Percentiles rank a stretch among this genome's conserved stretches.
phyloP scores from a whole-genome alignment of 2,888 invertebrate species.

The Caenorhabditis sp. region DNA sequence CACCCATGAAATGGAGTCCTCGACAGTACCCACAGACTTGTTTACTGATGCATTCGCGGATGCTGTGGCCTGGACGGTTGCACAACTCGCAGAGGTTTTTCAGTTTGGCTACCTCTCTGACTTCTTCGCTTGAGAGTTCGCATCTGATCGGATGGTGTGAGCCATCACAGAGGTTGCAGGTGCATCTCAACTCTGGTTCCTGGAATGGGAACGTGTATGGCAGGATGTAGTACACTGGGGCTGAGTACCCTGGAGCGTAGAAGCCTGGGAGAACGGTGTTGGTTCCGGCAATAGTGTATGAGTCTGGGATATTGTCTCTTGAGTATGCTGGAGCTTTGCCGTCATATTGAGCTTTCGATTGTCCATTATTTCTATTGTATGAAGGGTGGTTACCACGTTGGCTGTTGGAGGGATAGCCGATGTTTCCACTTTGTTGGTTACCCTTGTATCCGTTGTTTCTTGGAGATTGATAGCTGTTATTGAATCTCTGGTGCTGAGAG shows the following conservation, averaged over 20 bases:
- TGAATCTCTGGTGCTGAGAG: too few relatives aligned
- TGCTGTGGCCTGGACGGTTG: background rate
- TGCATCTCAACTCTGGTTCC: background rate
- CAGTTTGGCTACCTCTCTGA: background rate
- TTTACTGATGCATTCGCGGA: background rate
- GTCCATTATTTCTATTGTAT: too few relatives aligned
- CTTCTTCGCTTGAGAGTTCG: background rate
- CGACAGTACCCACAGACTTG: background rate
- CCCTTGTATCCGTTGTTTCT: too few relatives aligned
- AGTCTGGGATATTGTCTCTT: background rate
- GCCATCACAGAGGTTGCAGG: background rate
- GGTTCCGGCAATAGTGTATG: background rate
- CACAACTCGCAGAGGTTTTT: background rate
- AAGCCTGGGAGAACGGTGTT: background rate
- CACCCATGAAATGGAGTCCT: background rate
- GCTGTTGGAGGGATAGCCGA: too few relatives aligned
- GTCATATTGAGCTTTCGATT: too few relatives aligned
- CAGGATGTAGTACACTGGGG: background rate
- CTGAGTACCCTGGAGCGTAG: background rate
- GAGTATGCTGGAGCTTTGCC: too few relatives aligned
- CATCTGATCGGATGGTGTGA: background rate
- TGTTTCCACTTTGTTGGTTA: too few relatives aligned
- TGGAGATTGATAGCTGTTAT: too few relatives aligned
- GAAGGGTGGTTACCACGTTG: too few relatives aligned
- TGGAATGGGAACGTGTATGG: conserved; percentile 1